Conservation (phyloP, 2,113 vertebrate genomes). For the Gadus macrocephalus region DNA sequence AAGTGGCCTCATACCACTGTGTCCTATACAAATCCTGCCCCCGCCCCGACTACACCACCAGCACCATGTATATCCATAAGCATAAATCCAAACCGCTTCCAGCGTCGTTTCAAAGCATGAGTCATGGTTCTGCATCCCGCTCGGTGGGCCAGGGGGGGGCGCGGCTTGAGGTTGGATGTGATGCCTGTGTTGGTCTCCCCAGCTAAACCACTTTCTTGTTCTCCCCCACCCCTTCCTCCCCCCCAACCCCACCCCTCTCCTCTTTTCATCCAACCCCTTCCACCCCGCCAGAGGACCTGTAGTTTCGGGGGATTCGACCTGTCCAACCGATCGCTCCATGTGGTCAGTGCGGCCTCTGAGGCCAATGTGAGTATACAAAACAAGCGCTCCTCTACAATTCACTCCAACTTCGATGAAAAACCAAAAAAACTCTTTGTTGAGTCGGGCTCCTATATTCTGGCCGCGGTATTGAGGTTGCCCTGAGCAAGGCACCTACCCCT, state of each 20-base stretch:
- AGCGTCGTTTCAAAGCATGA: conserved; percentile 59
- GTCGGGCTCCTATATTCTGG: not conserved
- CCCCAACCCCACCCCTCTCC: conserved; percentile 4
- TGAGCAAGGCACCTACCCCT: not conserved
- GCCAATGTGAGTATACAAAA: conserved; percentile 78
- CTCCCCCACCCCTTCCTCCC: conserved; percentile 41
- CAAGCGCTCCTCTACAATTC: not conserved
- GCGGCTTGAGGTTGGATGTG: conserved; percentile 22
- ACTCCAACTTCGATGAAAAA: not conserved
- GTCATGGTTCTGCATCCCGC: conserved; percentile 29
- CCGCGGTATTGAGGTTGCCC: too few relatives aligned
- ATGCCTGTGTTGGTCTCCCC: not conserved
- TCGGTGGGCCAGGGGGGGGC: conserved; percentile 25
- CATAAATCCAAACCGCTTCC: conserved; percentile 48
- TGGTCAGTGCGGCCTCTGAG: conserved; percentile 78
- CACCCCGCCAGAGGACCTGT: conserved; percentile 84
- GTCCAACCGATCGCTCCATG: conserved; percentile 89
- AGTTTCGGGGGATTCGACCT: conserved; percentile 98
- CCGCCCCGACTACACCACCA: not conserved
- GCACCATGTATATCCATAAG: conserved; percentile 30
- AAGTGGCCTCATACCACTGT: conserved; percentile 47
- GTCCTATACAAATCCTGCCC: conserved; percentile 14
- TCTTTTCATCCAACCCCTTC: not conserved
- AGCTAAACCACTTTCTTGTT: not conserved
- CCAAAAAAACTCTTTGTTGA: not conserved